Base-by-base conservation (phyloP, 2,888 invertebrate species). In the Trissolcus japonicus region DNA sequence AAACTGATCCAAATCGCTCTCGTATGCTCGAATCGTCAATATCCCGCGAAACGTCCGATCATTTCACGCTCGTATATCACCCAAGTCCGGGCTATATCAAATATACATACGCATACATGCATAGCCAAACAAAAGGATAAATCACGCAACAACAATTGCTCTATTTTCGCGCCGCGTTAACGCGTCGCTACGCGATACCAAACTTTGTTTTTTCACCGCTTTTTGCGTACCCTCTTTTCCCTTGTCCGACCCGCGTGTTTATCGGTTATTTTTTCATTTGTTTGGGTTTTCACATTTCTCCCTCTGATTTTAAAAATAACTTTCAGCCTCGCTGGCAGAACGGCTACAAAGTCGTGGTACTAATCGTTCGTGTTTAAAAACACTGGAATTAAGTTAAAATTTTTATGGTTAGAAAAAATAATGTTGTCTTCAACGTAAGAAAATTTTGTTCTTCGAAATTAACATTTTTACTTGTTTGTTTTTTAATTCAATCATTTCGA, bases 1-100 rank as follows among this genome's bases (percentile, higher is more conserved):
- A 85, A 85, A 86, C 82, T 82, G 81, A 83, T 83, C 74, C 79
- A 65, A 78, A 78, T 78, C 74, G 71, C 67, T 71, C 75, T 75
- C 78, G 78, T 71, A 78, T 78, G 74, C 74, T 73, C 74, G 62
- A 71, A 78, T 73, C 69, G 77, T 73, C 77, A 73, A 75, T 67
- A 78, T 62, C 65, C 78, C 74, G 67, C 78, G 78, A 75, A 78
- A 78, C 59, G 75, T 62, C 78, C 75, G 76, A 69, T 71, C 65
- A 60, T 73, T 72, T 66, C 61, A 69, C 77, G 79, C 72, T 66
- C 71, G 75, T 75, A 78, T 69, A 74, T 74, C 66, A 69, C 71
- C 59, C 51, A 56, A 54, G 66, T 48, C 11, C 43, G 9, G 16
- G 69, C 71, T 63, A 21, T 75, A 71, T 78, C 73, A 66, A 78